Evolutionary conservation across 2,113 vertebrate genomes (phyloP).

Genomic region (Pandion haliaetus): DNA sequence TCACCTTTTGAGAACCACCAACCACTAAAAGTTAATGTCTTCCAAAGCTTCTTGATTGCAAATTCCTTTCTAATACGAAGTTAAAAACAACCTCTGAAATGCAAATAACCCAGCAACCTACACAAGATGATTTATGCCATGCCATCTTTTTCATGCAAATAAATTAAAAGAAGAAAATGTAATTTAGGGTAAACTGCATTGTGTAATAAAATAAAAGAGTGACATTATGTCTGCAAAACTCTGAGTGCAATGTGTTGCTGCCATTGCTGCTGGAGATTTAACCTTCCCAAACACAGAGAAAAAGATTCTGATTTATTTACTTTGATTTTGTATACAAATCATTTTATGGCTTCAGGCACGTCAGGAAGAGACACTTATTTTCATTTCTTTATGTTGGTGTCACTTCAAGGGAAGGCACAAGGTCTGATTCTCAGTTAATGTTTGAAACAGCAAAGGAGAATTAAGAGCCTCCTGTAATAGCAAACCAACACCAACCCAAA

Average conservation of each 20-base stretch:
- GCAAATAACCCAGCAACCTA: constrained; percentile 40
- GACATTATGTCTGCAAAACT: background rate
- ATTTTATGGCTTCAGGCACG: background rate
- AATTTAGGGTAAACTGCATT: background rate
- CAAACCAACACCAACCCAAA: background rate
- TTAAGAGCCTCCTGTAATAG: accelerated
- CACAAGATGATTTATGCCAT: constrained; percentile 41
- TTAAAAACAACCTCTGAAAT: constrained; percentile 60
- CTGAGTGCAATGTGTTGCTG: background rate
- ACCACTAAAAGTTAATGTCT: background rate
- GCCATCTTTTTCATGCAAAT: constrained; percentile 29
- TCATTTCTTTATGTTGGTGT: background rate
- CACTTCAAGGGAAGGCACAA: background rate
- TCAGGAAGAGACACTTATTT: background rate
- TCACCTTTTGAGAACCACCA: constrained; percentile 14
- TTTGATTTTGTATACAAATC: background rate
- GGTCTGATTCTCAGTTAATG: background rate
- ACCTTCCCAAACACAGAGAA: background rate
- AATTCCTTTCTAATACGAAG: constrained; percentile 49
- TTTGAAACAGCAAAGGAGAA: background rate
- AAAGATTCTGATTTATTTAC: background rate
- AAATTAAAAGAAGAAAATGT: constrained; percentile 56
- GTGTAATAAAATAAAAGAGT: background rate
- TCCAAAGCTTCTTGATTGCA: background rate
- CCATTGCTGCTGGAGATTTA: background rate